Evolutionary conservation across 2,888 invertebrate genomes (phyloP), one percentile per base, ranked within the genome.

Genomic region (Eilema sororculum): DNA sequence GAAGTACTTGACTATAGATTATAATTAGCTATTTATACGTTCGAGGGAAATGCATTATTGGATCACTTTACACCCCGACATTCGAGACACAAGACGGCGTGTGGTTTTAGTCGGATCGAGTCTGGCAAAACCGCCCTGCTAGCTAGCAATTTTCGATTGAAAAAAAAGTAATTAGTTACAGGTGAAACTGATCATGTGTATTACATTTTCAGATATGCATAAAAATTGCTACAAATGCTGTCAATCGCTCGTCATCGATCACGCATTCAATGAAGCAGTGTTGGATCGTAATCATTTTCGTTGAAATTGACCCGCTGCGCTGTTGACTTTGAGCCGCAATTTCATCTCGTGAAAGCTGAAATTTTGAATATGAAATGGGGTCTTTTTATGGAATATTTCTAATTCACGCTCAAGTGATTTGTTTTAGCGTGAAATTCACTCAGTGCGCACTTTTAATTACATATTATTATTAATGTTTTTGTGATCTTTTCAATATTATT

Each of bases 261-360:
- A 52, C 52, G 20, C 52, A 9, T 52, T 6, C 52, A 52, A 52
- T 52, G n/a, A n/a, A n/a, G 52, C 8, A 52, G 52, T 52, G n/a
- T n/a, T 52, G n/a, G n/a, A n/a, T 52, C 52, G 52, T 16, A 52
- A 52, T 52, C n/a, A 52, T 52, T 52, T 52, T n/a, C 52, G 46
- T 46, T 46, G 2, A 52, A 20, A 52, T 52, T n/a, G n/a, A 52
- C 52, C 52, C 8, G n/a, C 52, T 52, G 52, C 8, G n/a, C 52
- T 52, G 52, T 52, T 52, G 52, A 52, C 52, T 52, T 52, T 52
- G 20, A 52, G 52, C 52, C n/a, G n/a, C 52, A 52, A 52, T 52
- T 52, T 52, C 52, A 52, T n/a, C 2, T n/a, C 9, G 20, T 52
- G 52, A 52, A 52, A 52, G 52, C 52, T 52, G 9, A 52, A 52